Conservation (phyloP, 2,888 invertebrate species). For the Myathropa florea region DNA sequence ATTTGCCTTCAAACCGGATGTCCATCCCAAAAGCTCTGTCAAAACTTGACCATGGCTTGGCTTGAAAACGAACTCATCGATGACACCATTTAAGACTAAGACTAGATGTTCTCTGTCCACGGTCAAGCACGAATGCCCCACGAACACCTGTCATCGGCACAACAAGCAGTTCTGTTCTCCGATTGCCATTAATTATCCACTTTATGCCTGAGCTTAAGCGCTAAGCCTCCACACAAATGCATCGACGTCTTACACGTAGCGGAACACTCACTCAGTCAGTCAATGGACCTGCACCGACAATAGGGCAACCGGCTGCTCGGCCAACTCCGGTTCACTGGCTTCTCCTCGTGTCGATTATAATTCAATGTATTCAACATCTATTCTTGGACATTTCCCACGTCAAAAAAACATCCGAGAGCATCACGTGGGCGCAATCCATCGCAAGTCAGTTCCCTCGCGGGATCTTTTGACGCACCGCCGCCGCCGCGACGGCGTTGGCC, state of each 20-base stretch:
- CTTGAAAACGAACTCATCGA: not conserved
- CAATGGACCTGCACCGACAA: not conserved
- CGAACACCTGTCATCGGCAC: not conserved
- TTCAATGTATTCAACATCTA: not conserved
- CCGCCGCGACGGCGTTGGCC: no score
- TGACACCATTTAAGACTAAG: not conserved
- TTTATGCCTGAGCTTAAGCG: constrained; percentile 10
- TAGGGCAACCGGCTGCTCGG: constrained; percentile 3
- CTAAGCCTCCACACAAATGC: constrained; percentile 8
- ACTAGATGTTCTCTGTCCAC: not conserved
- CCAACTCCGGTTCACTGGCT: constrained; percentile 36
- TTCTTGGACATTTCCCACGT: constrained; percentile 47
- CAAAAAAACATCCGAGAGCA: not conserved
- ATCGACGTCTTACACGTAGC: not conserved
- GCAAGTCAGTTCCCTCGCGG: not conserved
- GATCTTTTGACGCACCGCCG: constrained; percentile 5
- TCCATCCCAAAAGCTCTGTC: not conserved
- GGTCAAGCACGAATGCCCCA: not conserved
- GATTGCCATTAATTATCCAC: constrained; percentile 24
- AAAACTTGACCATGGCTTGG: not conserved
- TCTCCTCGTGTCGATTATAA: not conserved
- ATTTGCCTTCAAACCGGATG: not conserved
- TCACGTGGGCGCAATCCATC: constrained; percentile 43
- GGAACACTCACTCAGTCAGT: not conserved
- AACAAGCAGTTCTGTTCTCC: not conserved